Percentiles rank a stretch among this genome's conserved stretches.
These are phyloP conservation scores for Characodon lateralis DNA, from an alignment of 2,797 vertebrate species.

Conservation along the genomic window DNA sequence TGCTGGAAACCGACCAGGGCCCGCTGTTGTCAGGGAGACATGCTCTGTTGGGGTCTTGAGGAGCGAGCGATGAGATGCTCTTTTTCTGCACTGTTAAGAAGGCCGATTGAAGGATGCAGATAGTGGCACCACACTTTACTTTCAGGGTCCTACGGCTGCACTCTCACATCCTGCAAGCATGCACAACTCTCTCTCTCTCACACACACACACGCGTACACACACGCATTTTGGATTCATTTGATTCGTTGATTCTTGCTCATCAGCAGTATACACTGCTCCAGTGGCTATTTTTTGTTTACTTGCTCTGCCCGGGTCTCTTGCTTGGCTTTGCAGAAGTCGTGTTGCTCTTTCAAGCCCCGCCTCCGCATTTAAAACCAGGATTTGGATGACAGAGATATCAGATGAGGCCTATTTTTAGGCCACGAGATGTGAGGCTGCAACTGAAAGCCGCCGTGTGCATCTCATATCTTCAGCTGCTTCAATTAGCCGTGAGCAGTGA, in stretches of 20 bases:
- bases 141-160: slow-evolving; percentile 46
- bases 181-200: slow-evolving; percentile 60
- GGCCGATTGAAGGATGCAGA: slow-evolving; percentile 49
- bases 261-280: neutral
- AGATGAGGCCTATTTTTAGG: slow-evolving; percentile 81
- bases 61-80: slow-evolving; percentile 61
- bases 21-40: slow-evolving; percentile 71
- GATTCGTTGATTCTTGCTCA: slow-evolving; percentile 19
- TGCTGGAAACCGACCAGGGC: slow-evolving; percentile 44
- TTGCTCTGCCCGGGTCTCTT: slow-evolving; percentile 30
- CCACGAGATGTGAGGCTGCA: slow-evolving; percentile 55
- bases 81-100: slow-evolving; percentile 48
- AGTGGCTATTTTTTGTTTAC: neutral
- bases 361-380: slow-evolving; percentile 64
- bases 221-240: slow-evolving; percentile 38
- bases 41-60: slow-evolving; percentile 64
- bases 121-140: slow-evolving; percentile 55
- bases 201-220: slow-evolving; percentile 55
- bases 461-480: slow-evolving; percentile 40
- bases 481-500: slow-evolving; percentile 33
- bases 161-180: slow-evolving; percentile 42
- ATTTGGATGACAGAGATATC: slow-evolving; percentile 62
- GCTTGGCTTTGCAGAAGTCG: slow-evolving; percentile 36
- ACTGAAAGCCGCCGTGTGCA: slow-evolving; percentile 49
- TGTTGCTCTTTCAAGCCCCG: slow-evolving; percentile 42